Evolutionary conservation across 2,888 invertebrate genomes (phyloP).

Genomic region (Drosophila borborema): DNA sequence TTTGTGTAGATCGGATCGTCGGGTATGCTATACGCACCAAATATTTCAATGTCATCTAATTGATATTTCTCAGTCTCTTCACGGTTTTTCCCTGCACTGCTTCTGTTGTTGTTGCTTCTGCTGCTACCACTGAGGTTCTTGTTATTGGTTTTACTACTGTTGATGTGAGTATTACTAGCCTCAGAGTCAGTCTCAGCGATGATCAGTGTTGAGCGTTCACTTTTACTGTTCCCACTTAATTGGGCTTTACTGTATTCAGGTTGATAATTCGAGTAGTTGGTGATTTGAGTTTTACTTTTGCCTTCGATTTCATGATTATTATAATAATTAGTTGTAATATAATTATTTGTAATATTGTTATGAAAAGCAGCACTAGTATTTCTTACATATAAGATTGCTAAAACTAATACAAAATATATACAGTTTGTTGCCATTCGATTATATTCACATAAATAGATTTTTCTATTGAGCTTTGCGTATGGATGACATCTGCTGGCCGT

Average conservation of each 20-base stretch:
- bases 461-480: constrained; percentile 60
- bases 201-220: constrained; percentile 24
- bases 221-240: constrained; percentile 15
- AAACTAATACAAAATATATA: constrained; percentile 80
- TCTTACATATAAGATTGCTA: constrained; percentile 64
- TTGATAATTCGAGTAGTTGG: constrained; percentile 42
- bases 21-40: constrained; percentile 77
- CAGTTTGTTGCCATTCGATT: constrained; percentile 75
- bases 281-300: constrained; percentile 37
- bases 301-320: constrained; percentile 31
- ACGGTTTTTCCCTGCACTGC: constrained; percentile 35
- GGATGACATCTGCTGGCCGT: constrained; percentile 46
- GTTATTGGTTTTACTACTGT: constrained; percentile 7
- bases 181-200: constrained; percentile 46
- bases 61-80: constrained; percentile 56
- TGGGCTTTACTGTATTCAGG: constrained; percentile 20
- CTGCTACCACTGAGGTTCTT: constrained; percentile 14
- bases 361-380: constrained; percentile 62
- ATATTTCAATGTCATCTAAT: constrained; percentile 59
- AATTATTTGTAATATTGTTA: constrained; percentile 31
- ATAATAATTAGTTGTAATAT: constrained; percentile 18
- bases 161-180: constrained; percentile 56
- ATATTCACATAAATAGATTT: constrained; percentile 66
- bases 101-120: constrained; percentile 22
- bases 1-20: constrained; percentile 88